phyloP scores from a whole-genome alignment of 1,140 invertebrate genomes.

The Telenomus remus region DNA sequence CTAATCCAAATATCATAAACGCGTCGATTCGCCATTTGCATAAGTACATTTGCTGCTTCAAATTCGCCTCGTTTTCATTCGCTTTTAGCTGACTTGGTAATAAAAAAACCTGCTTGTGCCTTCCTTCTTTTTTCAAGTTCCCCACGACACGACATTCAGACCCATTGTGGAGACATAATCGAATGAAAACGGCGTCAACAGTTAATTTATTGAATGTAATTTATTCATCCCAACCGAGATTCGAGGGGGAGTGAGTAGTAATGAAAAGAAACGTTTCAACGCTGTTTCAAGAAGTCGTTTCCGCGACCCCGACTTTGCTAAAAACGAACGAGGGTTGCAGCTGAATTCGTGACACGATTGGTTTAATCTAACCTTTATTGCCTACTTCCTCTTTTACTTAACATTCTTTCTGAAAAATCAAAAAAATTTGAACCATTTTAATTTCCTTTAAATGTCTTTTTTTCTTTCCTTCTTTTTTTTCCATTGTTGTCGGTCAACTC shows the following conservation, averaged over 20 bases:
- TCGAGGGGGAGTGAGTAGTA: constrained; percentile 29
- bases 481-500: too few relatives aligned
- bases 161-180: constrained; percentile 41
- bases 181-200: constrained; percentile 34
- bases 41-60: constrained; percentile 37
- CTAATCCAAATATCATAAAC: constrained; percentile 47
- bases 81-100: constrained; percentile 1
- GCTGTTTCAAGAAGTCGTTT: constrained; percentile 51
- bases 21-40: constrained; percentile 36
- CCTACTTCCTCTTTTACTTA: too few relatives aligned
- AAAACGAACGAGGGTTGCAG: constrained; percentile 30
- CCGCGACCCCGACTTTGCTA: constrained; percentile 5
- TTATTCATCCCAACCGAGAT: constrained; percentile 51
- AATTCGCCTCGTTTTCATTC: constrained; percentile 7
- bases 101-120: not conserved
- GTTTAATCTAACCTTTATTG: too few relatives aligned
- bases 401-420: too few relatives aligned
- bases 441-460: not conserved
- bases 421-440: too few relatives aligned
- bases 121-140: not conserved
- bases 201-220: constrained; percentile 51
- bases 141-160: constrained; percentile 16
- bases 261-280: constrained; percentile 53
- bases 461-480: not conserved
- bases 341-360: constrained; percentile 29